These are phyloP conservation scores for Bombus difficillimus DNA, from an alignment of 1,140 invertebrate genomes.

Conservation along the genomic window DNA sequence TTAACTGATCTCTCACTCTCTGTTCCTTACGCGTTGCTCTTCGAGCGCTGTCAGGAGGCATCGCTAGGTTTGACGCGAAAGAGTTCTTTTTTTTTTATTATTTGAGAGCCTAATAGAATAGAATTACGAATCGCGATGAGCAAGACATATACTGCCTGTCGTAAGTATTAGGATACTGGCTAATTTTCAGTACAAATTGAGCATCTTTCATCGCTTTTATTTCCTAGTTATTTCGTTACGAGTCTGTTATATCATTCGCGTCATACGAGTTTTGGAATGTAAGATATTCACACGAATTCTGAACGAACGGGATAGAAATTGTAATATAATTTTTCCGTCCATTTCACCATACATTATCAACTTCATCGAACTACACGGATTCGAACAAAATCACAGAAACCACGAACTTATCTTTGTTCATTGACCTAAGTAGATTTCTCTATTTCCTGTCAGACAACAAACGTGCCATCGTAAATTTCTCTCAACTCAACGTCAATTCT, in stretches of 20 bases:
- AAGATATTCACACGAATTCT: no score
- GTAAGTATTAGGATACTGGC: no score
- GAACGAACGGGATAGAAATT: no score
- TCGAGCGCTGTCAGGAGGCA: no score
- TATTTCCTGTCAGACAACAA: constrained; percentile 13
- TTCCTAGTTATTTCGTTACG: background rate
- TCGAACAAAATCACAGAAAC: background rate
- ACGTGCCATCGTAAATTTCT: background rate
- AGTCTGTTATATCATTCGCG: no score
- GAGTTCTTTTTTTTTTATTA: background rate
- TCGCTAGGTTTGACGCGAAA: no score
- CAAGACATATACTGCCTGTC: background rate
- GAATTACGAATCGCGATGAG: background rate
- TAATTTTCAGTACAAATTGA: background rate
- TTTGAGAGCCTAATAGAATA: background rate
- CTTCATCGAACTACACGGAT: background rate
- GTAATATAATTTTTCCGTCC: no score
- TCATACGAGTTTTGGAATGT: no score
- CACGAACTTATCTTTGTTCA: background rate
- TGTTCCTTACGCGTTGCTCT: background rate
- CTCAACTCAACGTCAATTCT: constrained; percentile 16
- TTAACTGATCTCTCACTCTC: background rate
- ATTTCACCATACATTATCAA: background rate
- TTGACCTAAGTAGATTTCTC: background rate
- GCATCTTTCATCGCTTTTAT: background rate